phyloP scores from a whole-genome alignment of 2,113 vertebrate species.

The Macaca mulatta region DNA sequence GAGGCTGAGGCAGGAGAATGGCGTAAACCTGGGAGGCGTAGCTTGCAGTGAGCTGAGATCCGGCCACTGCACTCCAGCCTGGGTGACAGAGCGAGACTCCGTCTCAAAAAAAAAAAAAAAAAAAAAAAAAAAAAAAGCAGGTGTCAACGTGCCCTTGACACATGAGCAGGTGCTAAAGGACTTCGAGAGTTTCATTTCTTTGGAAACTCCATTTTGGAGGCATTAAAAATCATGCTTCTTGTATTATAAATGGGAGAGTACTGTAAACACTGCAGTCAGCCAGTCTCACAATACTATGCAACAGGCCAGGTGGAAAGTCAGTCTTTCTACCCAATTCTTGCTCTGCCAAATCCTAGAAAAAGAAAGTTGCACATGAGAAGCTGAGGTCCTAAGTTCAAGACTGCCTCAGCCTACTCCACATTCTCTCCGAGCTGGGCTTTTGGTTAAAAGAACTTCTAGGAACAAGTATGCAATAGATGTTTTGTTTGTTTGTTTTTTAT shows the following conservation, averaged over 20 bases:
- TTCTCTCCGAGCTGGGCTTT: neutral
- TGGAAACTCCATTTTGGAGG: neutral
- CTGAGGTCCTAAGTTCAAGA: neutral
- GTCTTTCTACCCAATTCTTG: neutral
- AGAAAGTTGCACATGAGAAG: neutral
- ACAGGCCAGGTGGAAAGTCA: neutral
- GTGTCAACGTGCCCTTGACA: neutral
- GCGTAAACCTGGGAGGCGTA: too few species aligned
- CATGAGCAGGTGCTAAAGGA: neutral
- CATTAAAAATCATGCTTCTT: neutral
- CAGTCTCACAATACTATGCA: neutral
- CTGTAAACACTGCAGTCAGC: neutral
- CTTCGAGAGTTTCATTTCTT: constrained; percentile 1
- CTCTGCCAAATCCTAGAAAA: neutral
- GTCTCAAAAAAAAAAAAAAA: neutral
- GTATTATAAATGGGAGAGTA: neutral
- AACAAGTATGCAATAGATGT: neutral
- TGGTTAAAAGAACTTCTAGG: neutral
- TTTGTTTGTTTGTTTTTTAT: neutral
- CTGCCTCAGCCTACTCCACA: neutral
- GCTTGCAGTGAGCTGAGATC: too few species aligned
- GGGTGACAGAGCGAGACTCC: too few species aligned
- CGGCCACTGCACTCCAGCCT: too few species aligned
- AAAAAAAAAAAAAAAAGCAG: neutral
- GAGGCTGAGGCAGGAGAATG: too few species aligned